A percentile compares a stretch with the other conserved stretches of the same genome.
phyloP scores from a whole-genome alignment of 1,140 invertebrate genomes.

The Leptinotarsa undecemlineata region DNA sequence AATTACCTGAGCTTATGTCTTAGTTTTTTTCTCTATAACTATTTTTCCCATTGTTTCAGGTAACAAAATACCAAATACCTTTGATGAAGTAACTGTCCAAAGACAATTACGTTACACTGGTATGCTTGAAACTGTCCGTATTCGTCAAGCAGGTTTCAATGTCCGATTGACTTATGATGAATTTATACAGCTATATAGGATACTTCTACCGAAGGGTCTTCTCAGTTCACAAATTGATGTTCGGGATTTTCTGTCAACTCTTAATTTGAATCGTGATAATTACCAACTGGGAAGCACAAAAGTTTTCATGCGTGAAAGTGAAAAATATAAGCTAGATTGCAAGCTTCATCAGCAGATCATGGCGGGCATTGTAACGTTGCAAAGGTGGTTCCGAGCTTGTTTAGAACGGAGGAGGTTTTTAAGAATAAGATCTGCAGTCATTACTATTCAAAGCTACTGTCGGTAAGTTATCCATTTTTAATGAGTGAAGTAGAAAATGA shows the following conservation, averaged over 20 bases:
- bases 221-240: slow-evolving; percentile 81
- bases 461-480: slow-evolving; percentile 7
- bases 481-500: neutral
- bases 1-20: no score
- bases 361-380: slow-evolving; percentile 87
- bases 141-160: slow-evolving; percentile 93
- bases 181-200: slow-evolving; percentile 90
- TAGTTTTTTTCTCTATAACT: no score
- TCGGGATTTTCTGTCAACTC: slow-evolving; percentile 73
- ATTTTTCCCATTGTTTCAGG: neutral
- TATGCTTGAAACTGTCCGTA: slow-evolving; percentile 95
- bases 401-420: slow-evolving; percentile 79
- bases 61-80: slow-evolving; percentile 3
- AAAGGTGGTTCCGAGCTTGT: slow-evolving; percentile 87
- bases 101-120: slow-evolving; percentile 86
- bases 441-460: slow-evolving; percentile 55
- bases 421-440: slow-evolving; percentile 70
- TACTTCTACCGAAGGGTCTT: slow-evolving; percentile 85
- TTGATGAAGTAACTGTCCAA: slow-evolving; percentile 83
- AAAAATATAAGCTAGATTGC: slow-evolving; percentile 90
- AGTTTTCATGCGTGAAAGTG: slow-evolving; percentile 92
- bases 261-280: slow-evolving; percentile 84
- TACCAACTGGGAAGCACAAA: slow-evolving; percentile 86
- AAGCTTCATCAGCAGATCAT: slow-evolving; percentile 92
- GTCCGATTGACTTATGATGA: slow-evolving; percentile 91